Conservation (phyloP, 2,797 vertebrate species). For the Gallinago stenura region DNA sequence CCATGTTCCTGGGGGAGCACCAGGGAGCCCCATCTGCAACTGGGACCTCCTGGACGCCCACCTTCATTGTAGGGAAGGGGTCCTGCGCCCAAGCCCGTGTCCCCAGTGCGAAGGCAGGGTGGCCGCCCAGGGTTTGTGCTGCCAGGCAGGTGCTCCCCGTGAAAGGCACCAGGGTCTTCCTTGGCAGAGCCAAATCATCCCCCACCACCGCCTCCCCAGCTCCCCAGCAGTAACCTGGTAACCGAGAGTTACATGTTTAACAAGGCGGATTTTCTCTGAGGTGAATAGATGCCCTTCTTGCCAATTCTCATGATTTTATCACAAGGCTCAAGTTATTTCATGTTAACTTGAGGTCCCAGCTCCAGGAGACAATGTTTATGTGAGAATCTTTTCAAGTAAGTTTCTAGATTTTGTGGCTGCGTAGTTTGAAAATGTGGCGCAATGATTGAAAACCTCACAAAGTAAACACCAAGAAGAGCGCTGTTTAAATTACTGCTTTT, state of each 20-base stretch:
- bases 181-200: not conserved
- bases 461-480: not conserved
- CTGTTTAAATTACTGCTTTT: not conserved
- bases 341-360: conserved; percentile 19
- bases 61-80: not conserved
- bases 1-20: not conserved
- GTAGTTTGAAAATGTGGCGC: not conserved
- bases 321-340: conserved; percentile 44
- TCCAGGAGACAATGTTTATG: conserved; percentile 3
- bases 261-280: not conserved
- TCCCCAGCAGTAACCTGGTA: not conserved
- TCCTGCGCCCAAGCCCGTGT: not conserved
- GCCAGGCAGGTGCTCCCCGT: not conserved
- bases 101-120: not conserved
- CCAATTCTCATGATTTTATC: conserved; percentile 62
- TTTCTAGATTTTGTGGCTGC: not conserved
- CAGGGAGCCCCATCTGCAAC: accelerated
- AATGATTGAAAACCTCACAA: not conserved
- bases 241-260: not conserved
- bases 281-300: conserved; percentile 3
- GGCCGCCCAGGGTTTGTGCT: not conserved
- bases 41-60: accelerated
- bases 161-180: not conserved
- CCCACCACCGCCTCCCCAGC: not conserved
- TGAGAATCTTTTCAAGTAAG: not conserved